These are phyloP conservation scores for Lasiurus borealis DNA, from an alignment of 2,113 vertebrate genomes.

Conservation along the genomic window DNA sequence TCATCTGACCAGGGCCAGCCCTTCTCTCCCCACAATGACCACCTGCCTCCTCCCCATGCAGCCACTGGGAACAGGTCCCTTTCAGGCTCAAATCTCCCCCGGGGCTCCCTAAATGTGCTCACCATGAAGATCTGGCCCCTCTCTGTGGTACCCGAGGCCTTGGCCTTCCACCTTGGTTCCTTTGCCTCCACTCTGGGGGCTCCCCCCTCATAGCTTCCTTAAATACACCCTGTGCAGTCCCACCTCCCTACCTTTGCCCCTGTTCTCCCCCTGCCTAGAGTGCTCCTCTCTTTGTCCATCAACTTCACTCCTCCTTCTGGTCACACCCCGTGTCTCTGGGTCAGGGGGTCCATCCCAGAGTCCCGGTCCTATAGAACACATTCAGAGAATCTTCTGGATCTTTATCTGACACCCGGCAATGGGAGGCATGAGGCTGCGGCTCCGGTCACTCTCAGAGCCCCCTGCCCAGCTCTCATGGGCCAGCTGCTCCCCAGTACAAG, in stretches of 20 bases:
- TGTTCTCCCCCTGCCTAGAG: background rate
- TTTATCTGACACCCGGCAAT: accelerated
- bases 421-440: background rate
- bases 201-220: background rate
- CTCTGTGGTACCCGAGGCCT: background rate
- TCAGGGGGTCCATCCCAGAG: background rate
- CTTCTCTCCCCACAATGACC: no score
- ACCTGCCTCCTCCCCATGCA: background rate
- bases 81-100: background rate
- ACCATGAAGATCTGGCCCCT: accelerated
- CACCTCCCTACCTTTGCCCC: background rate
- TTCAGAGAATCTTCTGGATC: background rate
- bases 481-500: background rate
- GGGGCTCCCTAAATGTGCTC: background rate
- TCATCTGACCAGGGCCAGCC: background rate
- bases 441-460: background rate
- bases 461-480: background rate
- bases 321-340: background rate
- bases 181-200: background rate
- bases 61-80: accelerated
- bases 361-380: background rate
- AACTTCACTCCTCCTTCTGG: background rate
- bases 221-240: background rate
- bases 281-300: background rate
- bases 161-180: background rate